These are phyloP conservation scores for Lamellibrachia columna DNA, from an alignment of 2,888 invertebrate species.

Conservation along the genomic window DNA sequence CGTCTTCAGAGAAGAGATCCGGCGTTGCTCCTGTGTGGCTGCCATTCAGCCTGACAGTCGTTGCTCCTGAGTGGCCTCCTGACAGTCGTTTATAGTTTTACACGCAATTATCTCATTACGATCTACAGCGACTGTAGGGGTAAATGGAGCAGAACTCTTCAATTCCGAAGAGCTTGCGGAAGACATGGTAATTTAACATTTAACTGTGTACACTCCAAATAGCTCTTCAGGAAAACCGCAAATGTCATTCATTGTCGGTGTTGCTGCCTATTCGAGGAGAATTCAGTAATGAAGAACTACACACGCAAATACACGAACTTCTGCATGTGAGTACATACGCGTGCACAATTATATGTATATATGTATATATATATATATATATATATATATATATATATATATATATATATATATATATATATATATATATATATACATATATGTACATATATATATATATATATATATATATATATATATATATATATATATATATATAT, in stretches of 20 bases:
- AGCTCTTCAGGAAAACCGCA: not conserved
- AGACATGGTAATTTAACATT: conserved; percentile 5
- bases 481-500: too few relatives aligned
- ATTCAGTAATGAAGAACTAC: not conserved
- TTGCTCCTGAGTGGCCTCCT: not conserved
- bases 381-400: too few relatives aligned
- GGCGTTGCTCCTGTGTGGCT: not conserved
- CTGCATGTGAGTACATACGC: not conserved
- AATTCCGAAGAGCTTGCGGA: conserved; percentile 9
- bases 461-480: too few relatives aligned
- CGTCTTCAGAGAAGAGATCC: not conserved
- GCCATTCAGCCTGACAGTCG: not conserved
- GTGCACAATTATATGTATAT: not conserved
- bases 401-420: too few relatives aligned
- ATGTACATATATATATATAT: too few relatives aligned
- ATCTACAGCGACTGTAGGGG: not conserved
- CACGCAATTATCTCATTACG: conserved; percentile 12
- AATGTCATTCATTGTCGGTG: conserved; percentile 12
- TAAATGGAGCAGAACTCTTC: conserved; percentile 12
- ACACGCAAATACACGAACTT: not conserved
- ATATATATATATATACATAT: too few relatives aligned
- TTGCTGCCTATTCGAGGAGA: conserved; percentile 4
- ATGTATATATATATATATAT: too few relatives aligned
- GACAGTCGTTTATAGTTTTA: conserved; percentile 9
- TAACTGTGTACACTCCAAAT: conserved; percentile 9